These are phyloP conservation scores for Isaurus tuberculatus DNA, from an alignment of 92 coral and sea anemone species.

Conservation along the genomic window DNA sequence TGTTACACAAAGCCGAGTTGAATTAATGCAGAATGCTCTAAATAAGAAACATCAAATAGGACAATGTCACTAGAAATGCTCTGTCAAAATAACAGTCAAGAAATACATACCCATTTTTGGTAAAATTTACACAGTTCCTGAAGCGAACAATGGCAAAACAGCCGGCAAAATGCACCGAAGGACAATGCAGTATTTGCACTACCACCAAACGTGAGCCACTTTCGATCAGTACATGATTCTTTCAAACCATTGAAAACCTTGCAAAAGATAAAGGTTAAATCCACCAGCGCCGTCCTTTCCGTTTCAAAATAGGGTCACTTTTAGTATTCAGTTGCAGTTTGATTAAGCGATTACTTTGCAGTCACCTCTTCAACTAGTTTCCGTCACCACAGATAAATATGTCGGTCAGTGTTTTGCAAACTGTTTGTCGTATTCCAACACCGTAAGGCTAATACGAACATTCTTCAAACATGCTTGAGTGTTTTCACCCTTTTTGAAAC, in stretches of 20 bases:
- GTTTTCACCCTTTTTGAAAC: not conserved
- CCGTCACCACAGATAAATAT: not conserved
- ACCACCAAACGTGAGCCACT: not conserved
- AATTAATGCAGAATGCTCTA: not conserved
- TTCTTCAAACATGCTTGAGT: not conserved
- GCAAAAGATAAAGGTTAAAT: conserved; percentile 1
- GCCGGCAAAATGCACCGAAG: conserved; percentile 37
- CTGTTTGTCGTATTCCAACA: conserved; percentile 12
- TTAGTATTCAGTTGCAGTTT: conserved; percentile 17
- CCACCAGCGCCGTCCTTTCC: conserved; percentile 3
- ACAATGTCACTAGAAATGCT: not conserved
- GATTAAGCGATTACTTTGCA: conserved; percentile 17
- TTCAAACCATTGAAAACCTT: conserved; percentile 20
- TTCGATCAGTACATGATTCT: conserved; percentile 14
- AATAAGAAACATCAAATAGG: not conserved
- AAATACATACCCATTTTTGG: conserved; percentile 50
- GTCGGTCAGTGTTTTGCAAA: conserved; percentile 2
- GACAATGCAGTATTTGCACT: not conserved
- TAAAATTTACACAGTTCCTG: conserved; percentile 23
- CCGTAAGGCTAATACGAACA: not conserved
- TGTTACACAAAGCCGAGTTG: conserved; percentile 21
- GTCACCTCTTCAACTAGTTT: not conserved
- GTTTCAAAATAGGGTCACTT: conserved; percentile 19
- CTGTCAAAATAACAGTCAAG: not conserved
- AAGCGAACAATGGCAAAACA: conserved; percentile 7